Conservation (phyloP, 2,888 invertebrate genomes). For the Priocnemis perturbator region DNA sequence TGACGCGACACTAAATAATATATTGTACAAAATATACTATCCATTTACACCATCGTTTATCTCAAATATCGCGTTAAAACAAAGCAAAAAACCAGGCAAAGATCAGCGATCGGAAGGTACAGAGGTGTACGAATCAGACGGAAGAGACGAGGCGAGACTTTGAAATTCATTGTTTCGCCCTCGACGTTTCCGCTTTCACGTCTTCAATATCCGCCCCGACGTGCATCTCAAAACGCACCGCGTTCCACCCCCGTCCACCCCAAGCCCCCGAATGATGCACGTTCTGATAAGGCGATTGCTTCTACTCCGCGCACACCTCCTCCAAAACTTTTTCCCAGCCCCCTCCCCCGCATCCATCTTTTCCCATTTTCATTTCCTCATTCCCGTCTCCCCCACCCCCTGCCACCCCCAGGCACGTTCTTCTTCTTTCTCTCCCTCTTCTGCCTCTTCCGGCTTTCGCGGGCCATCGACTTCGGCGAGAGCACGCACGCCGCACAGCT, state of each 20-base stretch:
- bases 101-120: too few species aligned
- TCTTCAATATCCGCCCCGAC: background rate
- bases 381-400: background rate
- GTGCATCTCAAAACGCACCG: background rate
- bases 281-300: background rate
- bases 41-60: too few species aligned
- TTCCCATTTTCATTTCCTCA: constrained; percentile 5
- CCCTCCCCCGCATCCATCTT: background rate
- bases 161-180: constrained; percentile 1
- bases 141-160: too few species aligned
- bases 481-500: background rate
- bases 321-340: background rate
- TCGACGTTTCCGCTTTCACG: background rate
- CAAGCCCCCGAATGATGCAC: background rate
- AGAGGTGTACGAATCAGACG: too few species aligned
- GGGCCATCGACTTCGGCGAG: background rate
- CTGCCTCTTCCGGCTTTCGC: background rate
- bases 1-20: too few species aligned
- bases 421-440: background rate
- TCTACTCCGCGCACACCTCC: background rate
- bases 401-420: too few species aligned
- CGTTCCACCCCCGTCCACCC: background rate
- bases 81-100: too few species aligned
- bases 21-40: too few species aligned
- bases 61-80: too few species aligned